Conservation (phyloP, 2,113 vertebrate genomes). For the Patagioenas fasciata region DNA sequence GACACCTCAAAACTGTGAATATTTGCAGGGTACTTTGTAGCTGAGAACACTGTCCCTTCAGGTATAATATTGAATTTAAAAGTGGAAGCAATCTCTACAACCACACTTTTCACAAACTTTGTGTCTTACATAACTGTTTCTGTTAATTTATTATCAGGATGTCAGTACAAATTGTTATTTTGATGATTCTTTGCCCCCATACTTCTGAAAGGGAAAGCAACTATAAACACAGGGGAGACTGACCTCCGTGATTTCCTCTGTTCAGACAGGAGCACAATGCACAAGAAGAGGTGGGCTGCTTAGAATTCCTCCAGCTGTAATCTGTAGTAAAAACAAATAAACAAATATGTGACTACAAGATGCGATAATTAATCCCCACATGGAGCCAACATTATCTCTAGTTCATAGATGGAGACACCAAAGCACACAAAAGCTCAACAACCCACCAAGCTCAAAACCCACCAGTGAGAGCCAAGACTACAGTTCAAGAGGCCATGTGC, state of each 20-base stretch:
- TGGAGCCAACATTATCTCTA: slow-evolving; percentile 32
- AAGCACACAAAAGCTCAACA: slow-evolving; percentile 12
- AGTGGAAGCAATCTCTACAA: neutral
- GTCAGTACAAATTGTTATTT: slow-evolving; percentile 45
- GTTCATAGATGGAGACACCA: slow-evolving; percentile 10
- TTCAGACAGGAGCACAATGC: slow-evolving; percentile 46
- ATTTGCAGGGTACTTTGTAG: neutral
- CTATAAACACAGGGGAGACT: slow-evolving; percentile 50
- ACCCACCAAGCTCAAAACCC: slow-evolving; percentile 29
- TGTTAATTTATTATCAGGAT: slow-evolving; percentile 42
- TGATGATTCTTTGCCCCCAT: slow-evolving; percentile 21
- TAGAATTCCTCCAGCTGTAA: slow-evolving; percentile 62
- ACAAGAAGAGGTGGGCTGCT: slow-evolving; percentile 19
- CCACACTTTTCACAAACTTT: neutral
- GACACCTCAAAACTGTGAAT: neutral
- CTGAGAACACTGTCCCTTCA: neutral
- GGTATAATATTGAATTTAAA: neutral
- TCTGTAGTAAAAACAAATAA: slow-evolving; percentile 62
- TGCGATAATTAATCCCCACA: slow-evolving; percentile 5
- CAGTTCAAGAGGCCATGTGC: neutral
- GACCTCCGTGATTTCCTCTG: slow-evolving; percentile 63
- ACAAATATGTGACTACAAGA: slow-evolving; percentile 45
- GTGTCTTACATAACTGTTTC: neutral
- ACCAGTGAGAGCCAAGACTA: neutral
- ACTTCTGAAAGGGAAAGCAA: slow-evolving; percentile 61